Evolutionary conservation across 2,797 vertebrate genomes (phyloP).

Genomic region (Crax fasciolata): DNA sequence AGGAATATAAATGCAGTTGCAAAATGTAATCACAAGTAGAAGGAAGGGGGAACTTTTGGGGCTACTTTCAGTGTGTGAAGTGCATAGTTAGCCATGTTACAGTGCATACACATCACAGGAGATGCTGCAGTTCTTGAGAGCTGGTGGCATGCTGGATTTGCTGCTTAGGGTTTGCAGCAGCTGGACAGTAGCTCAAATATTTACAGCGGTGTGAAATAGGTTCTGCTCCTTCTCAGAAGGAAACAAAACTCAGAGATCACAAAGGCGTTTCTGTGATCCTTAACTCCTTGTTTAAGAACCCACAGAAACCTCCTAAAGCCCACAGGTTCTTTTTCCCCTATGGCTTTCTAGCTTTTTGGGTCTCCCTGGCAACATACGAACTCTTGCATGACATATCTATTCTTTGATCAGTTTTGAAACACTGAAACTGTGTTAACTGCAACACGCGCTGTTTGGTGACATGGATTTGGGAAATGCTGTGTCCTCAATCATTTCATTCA

Average conservation of each 20-base stretch:
- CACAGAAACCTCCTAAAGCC: background rate
- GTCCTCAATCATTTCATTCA: background rate
- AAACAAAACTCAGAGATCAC: background rate
- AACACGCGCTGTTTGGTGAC: background rate
- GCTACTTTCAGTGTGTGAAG: background rate
- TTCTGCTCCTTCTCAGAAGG: background rate
- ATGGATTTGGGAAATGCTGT: background rate
- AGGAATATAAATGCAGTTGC: background rate
- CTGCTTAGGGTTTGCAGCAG: background rate
- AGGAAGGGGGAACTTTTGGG: background rate
- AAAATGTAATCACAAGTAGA: background rate
- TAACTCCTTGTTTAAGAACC: background rate
- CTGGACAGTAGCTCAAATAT: background rate
- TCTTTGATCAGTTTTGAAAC: background rate
- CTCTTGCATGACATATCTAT: background rate
- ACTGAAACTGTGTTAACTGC: background rate
- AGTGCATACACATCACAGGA: fast-evolving
- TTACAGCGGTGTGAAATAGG: background rate
- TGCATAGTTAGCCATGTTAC: background rate
- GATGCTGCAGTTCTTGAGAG: background rate
- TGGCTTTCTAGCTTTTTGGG: background rate
- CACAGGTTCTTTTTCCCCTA: conserved; percentile 23
- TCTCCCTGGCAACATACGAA: conserved; percentile 43
- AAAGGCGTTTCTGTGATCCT: background rate
- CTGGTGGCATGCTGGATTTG: background rate